A percentile compares a stretch with the other conserved stretches of the same genome.
These are phyloP conservation scores for Ptilonorhynchus violaceus DNA, from an alignment of 2,113 vertebrate species.

Conservation along the genomic window DNA sequence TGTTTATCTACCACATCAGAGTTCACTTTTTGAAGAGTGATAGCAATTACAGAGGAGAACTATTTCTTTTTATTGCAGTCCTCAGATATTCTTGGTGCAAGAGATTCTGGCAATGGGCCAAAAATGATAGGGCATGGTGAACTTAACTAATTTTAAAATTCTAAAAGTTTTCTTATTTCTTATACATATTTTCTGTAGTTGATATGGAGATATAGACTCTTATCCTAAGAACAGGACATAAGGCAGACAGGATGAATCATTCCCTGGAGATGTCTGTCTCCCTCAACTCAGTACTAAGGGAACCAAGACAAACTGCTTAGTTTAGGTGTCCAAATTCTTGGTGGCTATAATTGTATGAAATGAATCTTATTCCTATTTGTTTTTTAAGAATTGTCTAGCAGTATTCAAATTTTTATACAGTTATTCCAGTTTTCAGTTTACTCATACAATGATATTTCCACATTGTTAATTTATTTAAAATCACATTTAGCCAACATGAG, in stretches of 20 bases:
- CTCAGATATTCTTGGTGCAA: background rate
- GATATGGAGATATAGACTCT: background rate
- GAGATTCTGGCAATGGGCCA: background rate
- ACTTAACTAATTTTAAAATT: background rate
- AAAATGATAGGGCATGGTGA: background rate
- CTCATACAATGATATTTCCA: background rate
- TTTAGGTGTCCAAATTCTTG: background rate
- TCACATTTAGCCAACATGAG: background rate
- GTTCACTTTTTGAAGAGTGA: background rate
- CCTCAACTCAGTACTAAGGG: background rate
- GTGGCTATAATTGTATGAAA: background rate
- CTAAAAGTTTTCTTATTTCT: background rate
- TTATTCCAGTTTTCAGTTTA: background rate
- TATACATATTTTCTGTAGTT: background rate
- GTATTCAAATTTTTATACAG: background rate
- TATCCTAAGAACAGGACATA: background rate
- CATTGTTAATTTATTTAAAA: background rate
- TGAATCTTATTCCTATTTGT: fast-evolving
- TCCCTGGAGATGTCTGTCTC: background rate
- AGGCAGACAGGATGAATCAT: background rate
- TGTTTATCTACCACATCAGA: background rate
- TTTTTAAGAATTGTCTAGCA: background rate
- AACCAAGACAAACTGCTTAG: background rate
- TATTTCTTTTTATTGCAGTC: background rate
- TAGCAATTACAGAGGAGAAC: background rate